Base-by-base conservation (phyloP, 2,797 vertebrate genomes). In the Squalus acanthias region DNA sequence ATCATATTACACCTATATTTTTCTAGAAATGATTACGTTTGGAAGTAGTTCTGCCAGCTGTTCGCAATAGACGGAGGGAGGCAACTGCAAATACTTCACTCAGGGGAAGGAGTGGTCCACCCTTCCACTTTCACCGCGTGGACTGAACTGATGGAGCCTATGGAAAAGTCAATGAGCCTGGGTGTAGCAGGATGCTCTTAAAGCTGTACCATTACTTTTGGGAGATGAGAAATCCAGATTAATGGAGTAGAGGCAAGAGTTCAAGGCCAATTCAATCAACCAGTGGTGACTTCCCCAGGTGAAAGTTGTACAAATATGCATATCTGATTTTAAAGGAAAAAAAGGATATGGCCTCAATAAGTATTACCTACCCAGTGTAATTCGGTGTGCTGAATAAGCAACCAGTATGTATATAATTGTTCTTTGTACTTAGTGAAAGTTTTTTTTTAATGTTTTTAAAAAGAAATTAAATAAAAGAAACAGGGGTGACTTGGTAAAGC, bases 71-170 rank as follows among this genome's bases (percentile, higher is more conserved):
- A 96, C 96, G 96, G 94, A 57, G 96, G 96, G 96, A 97, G 97
- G 96, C 96, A 97, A 97, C 96, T 96, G 96, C 97, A 97, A 97
- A 97, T 96, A 96, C 96, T 96, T 97, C 96, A 96, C 97, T 98
- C 97, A 97, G 97, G 97, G 97, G 24, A 74, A 76, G 94, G 70
- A 76, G 50, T 33, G 13, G 33, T 8, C 24, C 0, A 2, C 12
- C 20, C 50, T 15, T 33, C 69, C 50, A 2, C 29, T 57, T 8
- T n/a, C 26, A 53, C 33, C 7, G 94, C 50, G 22, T 24, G 29
- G 26, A 95, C 13, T 95, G 94, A 95, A 26, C 50, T 4, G 67
- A 26, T 12, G 39, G 67, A 95, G 67, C n/a, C 2, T 70, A n/a
- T 53, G 67, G 46, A 12, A 72, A 95, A 53, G 0, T 20, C n/a